A percentile compares a stretch with the other conserved stretches of the same genome.
Evolutionary conservation across 1,140 invertebrate species (phyloP).

Genomic region (Lepidurus couesii): DNA sequence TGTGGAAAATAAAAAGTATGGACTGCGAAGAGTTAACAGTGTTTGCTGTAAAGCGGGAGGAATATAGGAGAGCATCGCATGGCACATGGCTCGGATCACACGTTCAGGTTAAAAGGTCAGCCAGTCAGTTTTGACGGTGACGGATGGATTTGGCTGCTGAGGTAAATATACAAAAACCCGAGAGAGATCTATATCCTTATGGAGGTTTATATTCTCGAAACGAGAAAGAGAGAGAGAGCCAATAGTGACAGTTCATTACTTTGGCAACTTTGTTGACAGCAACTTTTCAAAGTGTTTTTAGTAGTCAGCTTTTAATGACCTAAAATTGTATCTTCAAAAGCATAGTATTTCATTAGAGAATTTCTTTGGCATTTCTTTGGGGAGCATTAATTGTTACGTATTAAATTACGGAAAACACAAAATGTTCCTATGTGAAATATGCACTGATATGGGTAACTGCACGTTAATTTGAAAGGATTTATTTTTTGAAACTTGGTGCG

Average conservation of each 20-base stretch:
- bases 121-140: constrained; percentile 16
- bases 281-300: background rate
- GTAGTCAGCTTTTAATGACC: background rate
- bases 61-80: background rate
- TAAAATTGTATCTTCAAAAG: background rate
- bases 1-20: background rate
- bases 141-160: constrained; percentile 12
- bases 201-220: constrained; percentile 1
- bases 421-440: no score
- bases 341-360: background rate
- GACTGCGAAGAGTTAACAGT: background rate
- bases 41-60: background rate
- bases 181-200: background rate
- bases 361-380: no score
- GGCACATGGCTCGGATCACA: constrained; percentile 20
- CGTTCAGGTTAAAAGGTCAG: background rate
- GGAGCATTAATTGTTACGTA: no score
- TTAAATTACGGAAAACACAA: no score
- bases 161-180: constrained; percentile 19
- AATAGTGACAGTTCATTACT: constrained; percentile 16
- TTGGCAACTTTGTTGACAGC: background rate
- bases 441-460: no score
- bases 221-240: background rate
- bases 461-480: no score
- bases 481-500: no score